These are phyloP conservation scores for Bufo gargarizans DNA, from an alignment of 2,113 vertebrate genomes.

Conservation along the genomic window DNA sequence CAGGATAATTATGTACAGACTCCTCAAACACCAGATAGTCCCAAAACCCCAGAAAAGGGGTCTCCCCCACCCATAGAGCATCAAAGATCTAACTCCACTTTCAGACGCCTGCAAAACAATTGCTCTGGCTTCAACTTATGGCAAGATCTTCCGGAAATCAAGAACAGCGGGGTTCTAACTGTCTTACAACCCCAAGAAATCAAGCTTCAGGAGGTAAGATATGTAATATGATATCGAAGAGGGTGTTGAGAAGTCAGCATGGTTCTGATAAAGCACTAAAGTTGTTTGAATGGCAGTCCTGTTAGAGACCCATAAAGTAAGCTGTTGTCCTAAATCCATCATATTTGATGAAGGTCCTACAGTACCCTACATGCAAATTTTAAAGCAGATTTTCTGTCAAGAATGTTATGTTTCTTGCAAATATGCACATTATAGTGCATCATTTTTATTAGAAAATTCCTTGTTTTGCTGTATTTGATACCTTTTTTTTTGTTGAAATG, in stretches of 20 bases:
- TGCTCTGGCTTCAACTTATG: slow-evolving; percentile 86
- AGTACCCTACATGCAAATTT: no score
- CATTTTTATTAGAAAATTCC: no score
- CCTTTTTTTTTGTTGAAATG: no score
- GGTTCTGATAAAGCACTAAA: not conserved
- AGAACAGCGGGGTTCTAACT: slow-evolving; percentile 81
- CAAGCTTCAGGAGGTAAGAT: slow-evolving; percentile 90
- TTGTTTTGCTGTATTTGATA: no score
- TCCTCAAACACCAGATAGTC: slow-evolving; percentile 66
- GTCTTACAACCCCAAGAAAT: slow-evolving; percentile 83
- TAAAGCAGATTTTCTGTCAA: no score
- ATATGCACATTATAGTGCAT: no score
- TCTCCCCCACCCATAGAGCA: slow-evolving; percentile 62
- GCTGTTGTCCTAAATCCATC: no score
- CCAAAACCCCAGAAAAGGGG: slow-evolving; percentile 68
- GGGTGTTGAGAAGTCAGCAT: not conserved
- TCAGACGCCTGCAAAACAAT: slow-evolving; percentile 76
- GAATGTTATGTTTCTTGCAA: no score
- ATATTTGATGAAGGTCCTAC: no score
- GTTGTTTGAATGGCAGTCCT: no score
- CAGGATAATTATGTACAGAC: slow-evolving; percentile 71
- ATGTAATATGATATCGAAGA: no score
- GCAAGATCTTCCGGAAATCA: slow-evolving; percentile 91
- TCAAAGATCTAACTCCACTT: slow-evolving; percentile 72
- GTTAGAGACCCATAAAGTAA: not conserved